Evolutionary conservation across 1,140 invertebrate genomes (phyloP).

Genomic region (Drosophila parvula): DNA sequence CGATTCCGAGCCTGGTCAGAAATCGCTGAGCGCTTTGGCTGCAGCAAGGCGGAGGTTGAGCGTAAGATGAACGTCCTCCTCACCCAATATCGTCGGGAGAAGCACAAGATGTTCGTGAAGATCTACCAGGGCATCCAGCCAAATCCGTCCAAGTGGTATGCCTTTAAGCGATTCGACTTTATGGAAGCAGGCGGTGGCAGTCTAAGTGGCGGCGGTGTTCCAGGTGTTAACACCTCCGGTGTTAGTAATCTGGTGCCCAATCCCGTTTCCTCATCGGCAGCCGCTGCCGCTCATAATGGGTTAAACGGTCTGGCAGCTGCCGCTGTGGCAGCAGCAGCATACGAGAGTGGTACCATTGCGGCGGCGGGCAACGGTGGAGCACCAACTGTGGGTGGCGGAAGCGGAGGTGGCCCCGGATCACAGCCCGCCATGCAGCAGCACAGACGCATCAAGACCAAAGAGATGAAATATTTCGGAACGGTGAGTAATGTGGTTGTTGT

Average conservation of each 20-base stretch:
- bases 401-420: slow-evolving; percentile 48
- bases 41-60: slow-evolving; percentile 85
- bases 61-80: slow-evolving; percentile 85
- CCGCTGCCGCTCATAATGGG: slow-evolving; percentile 59
- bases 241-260: slow-evolving; percentile 43
- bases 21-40: slow-evolving; percentile 84
- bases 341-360: slow-evolving; percentile 63
- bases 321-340: slow-evolving; percentile 66
- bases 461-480: slow-evolving; percentile 83
- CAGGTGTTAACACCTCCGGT: slow-evolving; percentile 17
- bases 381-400: slow-evolving; percentile 17
- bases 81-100: slow-evolving; percentile 85
- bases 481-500: slow-evolving; percentile 50
- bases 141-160: slow-evolving; percentile 83
- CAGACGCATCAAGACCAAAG: slow-evolving; percentile 81
- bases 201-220: slow-evolving; percentile 37
- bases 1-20: slow-evolving; percentile 84
- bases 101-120: slow-evolving; percentile 84
- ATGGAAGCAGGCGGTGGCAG: slow-evolving; percentile 81
- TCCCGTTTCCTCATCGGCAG: slow-evolving; percentile 39
- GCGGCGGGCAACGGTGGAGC: slow-evolving; percentile 71
- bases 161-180: slow-evolving; percentile 81
- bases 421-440: slow-evolving; percentile 67
- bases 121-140: slow-evolving; percentile 82
- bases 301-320: slow-evolving; percentile 70